Conservation (phyloP, 2,797 vertebrate species). For the Podarcis lilfordi region DNA sequence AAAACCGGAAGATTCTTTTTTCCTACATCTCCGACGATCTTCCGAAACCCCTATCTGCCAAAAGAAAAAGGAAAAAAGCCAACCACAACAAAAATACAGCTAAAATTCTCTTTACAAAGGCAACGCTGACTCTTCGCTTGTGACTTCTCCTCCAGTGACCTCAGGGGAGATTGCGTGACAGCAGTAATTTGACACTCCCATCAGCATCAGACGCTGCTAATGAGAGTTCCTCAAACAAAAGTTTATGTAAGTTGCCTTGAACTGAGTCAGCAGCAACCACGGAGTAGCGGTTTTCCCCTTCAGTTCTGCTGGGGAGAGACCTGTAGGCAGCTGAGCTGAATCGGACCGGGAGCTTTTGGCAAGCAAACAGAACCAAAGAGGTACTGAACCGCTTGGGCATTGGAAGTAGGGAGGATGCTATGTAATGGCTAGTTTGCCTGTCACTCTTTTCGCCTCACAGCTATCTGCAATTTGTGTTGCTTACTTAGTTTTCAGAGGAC, state of each 20-base stretch:
- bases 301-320: neutral
- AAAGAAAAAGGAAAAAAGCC: neutral
- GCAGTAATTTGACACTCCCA: constrained; percentile 25
- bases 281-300: neutral
- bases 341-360: too few species aligned
- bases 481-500: neutral
- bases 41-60: neutral
- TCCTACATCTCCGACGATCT: neutral
- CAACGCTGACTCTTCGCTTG: too few species aligned
- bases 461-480: neutral
- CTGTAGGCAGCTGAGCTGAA: neutral
- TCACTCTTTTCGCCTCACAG: neutral
- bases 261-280: neutral
- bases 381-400: neutral
- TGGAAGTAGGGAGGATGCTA: neutral
- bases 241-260: constrained; percentile 1
- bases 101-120: neutral
- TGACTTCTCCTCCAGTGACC: constrained; percentile 12
- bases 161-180: neutral
- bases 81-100: neutral
- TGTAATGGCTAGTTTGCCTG: neutral
- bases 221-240: neutral
- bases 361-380: neutral
- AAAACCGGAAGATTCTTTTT: neutral
- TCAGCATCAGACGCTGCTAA: neutral